Evolutionary conservation across 1,140 invertebrate species (phyloP).

Genomic region (Leptoteleia sp.): DNA sequence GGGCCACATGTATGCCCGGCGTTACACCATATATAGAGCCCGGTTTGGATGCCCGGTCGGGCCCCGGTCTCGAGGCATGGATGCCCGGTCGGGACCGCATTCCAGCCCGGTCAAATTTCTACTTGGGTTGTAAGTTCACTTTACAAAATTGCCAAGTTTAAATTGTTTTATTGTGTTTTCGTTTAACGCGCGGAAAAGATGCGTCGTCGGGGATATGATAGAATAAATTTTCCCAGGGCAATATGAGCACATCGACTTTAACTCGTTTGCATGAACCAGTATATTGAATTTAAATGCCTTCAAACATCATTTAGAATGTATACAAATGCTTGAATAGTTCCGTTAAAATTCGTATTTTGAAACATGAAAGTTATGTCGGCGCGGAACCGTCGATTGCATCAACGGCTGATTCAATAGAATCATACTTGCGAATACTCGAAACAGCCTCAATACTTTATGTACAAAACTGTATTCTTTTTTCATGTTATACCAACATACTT

Average conservation of each 20-base stretch:
- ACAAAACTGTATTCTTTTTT: neutral
- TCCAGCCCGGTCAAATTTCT: too few species aligned
- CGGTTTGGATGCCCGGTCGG: too few species aligned
- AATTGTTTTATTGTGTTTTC: too few species aligned
- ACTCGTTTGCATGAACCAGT: conserved; percentile 13
- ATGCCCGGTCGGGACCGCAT: too few species aligned
- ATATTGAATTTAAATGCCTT: conserved; percentile 24
- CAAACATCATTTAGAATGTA: conserved; percentile 24
- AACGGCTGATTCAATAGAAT: conserved; percentile 12
- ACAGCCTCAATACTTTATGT: neutral
- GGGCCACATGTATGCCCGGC: too few species aligned
- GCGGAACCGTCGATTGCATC: conserved; percentile 4
- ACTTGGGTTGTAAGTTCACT: too few species aligned
- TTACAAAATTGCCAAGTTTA: too few species aligned
- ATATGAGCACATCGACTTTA: conserved; percentile 24
- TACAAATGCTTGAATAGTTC: conserved; percentile 15
- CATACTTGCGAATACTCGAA: neutral
- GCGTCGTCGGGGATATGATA: too few species aligned
- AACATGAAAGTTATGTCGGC: conserved; percentile 7
- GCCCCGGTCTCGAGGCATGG: too few species aligned
- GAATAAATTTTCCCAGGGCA: conserved; percentile 2
- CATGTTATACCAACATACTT: too few species aligned
- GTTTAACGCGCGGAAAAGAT: too few species aligned
- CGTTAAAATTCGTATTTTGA: conserved; percentile 22
- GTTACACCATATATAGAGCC: too few species aligned